These are phyloP conservation scores for Carettochelys insculpta DNA, from an alignment of 2,113 vertebrate genomes.

Conservation along the genomic window DNA sequence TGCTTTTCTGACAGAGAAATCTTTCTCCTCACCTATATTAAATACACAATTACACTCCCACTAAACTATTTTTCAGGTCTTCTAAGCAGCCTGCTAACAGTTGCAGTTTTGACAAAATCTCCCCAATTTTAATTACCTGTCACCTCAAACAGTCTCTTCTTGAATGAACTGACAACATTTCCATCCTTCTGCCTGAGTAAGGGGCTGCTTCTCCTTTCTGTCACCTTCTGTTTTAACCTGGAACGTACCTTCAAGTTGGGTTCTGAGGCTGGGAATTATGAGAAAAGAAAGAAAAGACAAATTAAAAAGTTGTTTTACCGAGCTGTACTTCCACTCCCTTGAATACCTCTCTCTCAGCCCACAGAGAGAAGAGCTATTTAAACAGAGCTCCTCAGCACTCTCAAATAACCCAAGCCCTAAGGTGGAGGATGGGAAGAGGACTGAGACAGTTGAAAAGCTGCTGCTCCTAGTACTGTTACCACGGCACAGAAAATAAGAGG, in stretches of 20 bases:
- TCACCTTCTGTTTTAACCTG: slow-evolving; percentile 98
- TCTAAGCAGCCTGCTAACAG: not conserved
- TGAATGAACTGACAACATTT: slow-evolving; percentile 90
- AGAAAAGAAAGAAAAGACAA: slow-evolving; percentile 31
- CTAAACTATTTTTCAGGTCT: slow-evolving; percentile 7
- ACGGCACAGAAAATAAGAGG: not conserved
- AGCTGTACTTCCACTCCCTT: not conserved
- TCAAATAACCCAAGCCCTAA: not conserved
- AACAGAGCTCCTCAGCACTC: not conserved
- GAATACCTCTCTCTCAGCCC: not conserved
- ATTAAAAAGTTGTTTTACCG: not conserved
- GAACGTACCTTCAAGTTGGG: slow-evolving; percentile 98
- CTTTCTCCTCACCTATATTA: not conserved
- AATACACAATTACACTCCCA: not conserved
- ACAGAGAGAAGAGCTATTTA: slow-evolving; percentile 7
- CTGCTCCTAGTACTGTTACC: rapidly evolving
- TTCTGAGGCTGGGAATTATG: slow-evolving; percentile 89
- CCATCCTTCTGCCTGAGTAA: slow-evolving; percentile 95
- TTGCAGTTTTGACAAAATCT: not conserved
- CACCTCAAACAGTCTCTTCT: slow-evolving; percentile 95
- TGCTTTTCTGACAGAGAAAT: not conserved
- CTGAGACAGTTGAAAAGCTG: not conserved
- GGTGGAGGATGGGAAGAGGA: not conserved
- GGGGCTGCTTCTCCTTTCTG: slow-evolving; percentile 97
- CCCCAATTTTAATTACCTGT: slow-evolving; percentile 85